Base-by-base conservation (phyloP, 2,113 vertebrate species). In the Istiophorus platypterus region DNA sequence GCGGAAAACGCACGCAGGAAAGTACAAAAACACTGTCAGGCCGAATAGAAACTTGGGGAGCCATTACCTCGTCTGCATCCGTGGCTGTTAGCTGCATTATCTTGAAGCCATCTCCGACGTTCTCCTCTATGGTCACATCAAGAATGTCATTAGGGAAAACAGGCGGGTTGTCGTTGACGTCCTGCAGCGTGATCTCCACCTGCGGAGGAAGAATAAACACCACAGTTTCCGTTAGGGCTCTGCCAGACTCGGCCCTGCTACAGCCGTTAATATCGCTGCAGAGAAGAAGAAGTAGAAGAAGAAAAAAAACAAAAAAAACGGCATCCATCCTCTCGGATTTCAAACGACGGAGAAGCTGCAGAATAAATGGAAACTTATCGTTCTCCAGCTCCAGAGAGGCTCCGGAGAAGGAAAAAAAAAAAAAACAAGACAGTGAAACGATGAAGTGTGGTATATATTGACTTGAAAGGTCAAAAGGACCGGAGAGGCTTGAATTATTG, bases 101-200 rank as follows among this genome's bases (percentile, higher is more conserved):
- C 95, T 96, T 98, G 79, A 97, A 97, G 63, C 98, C 98, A 58
- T 99, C 98, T 0, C 96, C 97, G 9, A 97, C 95, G 80, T 99
- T 99, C 93, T 99, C 98, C 91, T 99, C 97, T 3, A 99, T 96
- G 0, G 96, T 97, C 82, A 99, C 95, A 57, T 99, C 98, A 1
- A 99, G 95, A 80, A 95, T 95, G 80, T 99, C 97, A 2, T 97
- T 97, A 52, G 98, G 97, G 93, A 99, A 99, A 15, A 99, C 88
- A 4, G 98, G 98, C 1, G 98, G 97, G 89, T 99, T 99, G 96
- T 99, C 98, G 15, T 99, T 99, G 90, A 99, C 95, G 85, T 99
- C 98, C 89, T 99, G 98, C 75, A 99, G 96, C 0, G 97, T 98
- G 95, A 99, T 98, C 95, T 99, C 98, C 83, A 99, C 98, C 98